These are phyloP conservation scores for Thamnophis elegans DNA, from an alignment of 2,797 vertebrate genomes.

Conservation along the genomic window DNA sequence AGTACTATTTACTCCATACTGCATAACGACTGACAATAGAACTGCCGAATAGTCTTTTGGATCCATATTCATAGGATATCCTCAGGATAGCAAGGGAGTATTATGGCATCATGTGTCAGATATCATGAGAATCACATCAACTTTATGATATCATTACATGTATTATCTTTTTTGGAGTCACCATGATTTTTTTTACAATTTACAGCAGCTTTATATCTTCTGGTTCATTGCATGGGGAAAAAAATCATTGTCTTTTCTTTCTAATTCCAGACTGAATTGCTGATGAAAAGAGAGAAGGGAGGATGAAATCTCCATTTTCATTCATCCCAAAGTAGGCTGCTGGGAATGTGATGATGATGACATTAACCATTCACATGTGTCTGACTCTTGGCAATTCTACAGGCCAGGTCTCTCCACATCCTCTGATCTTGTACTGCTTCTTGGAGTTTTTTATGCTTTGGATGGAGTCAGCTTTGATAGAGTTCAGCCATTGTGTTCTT, in stretches of 20 bases:
- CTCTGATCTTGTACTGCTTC: background rate
- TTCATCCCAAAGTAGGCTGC: background rate
- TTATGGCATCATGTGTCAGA: background rate
- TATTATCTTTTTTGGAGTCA: background rate
- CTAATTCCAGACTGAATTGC: background rate
- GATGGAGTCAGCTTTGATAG: background rate
- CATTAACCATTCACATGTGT: background rate
- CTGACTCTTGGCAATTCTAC: background rate
- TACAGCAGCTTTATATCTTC: background rate
- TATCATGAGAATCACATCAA: background rate
- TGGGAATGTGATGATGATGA: background rate
- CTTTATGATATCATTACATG: background rate
- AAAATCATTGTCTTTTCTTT: background rate
- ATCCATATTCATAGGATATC: background rate
- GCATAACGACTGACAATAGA: background rate
- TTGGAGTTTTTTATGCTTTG: background rate
- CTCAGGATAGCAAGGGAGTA: background rate
- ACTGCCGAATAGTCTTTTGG: background rate
- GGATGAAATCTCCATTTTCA: background rate
- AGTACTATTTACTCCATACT: background rate
- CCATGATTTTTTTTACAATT: background rate
- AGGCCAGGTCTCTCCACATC: background rate
- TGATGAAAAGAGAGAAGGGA: background rate
- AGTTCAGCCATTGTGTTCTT: background rate
- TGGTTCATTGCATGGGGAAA: background rate